Base-by-base conservation (phyloP, 2,888 invertebrate genomes). In the Lepidocyrtinus sp. region DNA sequence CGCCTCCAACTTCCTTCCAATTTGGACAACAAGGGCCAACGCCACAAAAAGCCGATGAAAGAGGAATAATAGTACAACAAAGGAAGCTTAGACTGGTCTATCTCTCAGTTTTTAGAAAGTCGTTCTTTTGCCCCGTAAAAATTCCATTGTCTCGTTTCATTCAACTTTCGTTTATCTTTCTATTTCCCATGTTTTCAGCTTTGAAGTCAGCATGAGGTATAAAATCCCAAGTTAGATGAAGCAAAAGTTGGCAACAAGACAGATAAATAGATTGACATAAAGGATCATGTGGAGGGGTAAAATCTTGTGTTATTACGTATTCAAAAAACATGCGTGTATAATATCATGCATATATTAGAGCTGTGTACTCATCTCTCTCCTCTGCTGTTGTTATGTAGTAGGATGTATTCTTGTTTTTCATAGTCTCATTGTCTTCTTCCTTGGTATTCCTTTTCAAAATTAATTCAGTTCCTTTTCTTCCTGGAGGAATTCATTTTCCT, bases 231-330 rank as follows among this genome's bases (percentile, higher is more conserved):
- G n/a, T n/a, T n/a, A n/a, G n/a, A 67, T 36, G 67, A 67, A 46
- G 46, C 46, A 67, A 67, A 67, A 67, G 67, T 67, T 67, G 67
- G 46, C 67, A 67, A 45, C 67, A 67, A 67, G 46, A 67, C 67
- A 67, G 45, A 67, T 21, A 67, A 63, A 67, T 67, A 67, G 67
- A 67, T 67, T 67, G 67, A 67, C 67, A 67, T 67, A 45, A 67
- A 46, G 67, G 45, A 67, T 67, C 64, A 64, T 27, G 45, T 67
- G 65, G 17, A n/a, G 9, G 59, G 17, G 17, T 12, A 21, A 67
- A 67, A 46, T 24, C 24, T 24, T 67, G 67, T n/a, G n/a, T n/a
- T n/a, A n/a, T n/a, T 67, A 46, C 67, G 46, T 67, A 67, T 67
- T 67, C 67, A n/a, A n/a, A 67, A 67, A 67, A 67, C 67, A 67